Evolutionary conservation across 30 jellyfish, hydroid and myxozoan genomes (phyloP), one percentile per base, ranked within the genome.

Genomic region (Sanderia malayensis): DNA sequence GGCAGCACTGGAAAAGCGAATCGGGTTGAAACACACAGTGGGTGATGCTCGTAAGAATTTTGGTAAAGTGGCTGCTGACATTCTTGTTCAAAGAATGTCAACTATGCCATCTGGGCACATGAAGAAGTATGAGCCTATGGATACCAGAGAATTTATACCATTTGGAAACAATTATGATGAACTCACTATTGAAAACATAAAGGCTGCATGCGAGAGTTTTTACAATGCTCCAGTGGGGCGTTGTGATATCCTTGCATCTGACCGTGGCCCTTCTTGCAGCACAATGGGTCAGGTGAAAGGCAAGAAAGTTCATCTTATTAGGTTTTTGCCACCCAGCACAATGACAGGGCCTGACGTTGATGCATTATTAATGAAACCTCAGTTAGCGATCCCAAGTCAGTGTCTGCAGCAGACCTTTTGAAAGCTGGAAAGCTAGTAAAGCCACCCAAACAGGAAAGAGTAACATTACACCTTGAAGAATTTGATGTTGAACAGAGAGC

Each of bases 201-300:
- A 57, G 59, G 31, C 71, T 47, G 72, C 72, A 2, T 71, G 83
- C 44, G 73, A 71, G 61, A 46, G 19, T 2, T 71, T 71, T 22
- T 71, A 71, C 31, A 4, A 52, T 27, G 83, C 2, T 0, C 73
- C 32, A 71, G 4, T 30, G 30, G 58, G 58, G 19, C 49, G 58
- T 1, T 71, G 83, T 71, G 83, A 71, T 27, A 33, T 71, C 2
- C 60, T 71, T 2, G 71, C 71, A 7, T 52, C 71, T 2, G 72
- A 47, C 22, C 71, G 72, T 9, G 83, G 83, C 58, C 83, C 83
- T 1, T 71, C 83, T 18, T 71, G 83, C 73, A 71, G 73, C 2
- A 71, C 2, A 1, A 57, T 29, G 59, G 73, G 49, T 25, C 83
- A 71, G 61, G 4, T 71, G 6, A 47, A 52, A 24, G 83, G 83